Percentiles rank a stretch among this genome's conserved stretches.
phyloP scores from a whole-genome alignment of 2,888 invertebrate genomes.

The Proisotoma minuta region DNA sequence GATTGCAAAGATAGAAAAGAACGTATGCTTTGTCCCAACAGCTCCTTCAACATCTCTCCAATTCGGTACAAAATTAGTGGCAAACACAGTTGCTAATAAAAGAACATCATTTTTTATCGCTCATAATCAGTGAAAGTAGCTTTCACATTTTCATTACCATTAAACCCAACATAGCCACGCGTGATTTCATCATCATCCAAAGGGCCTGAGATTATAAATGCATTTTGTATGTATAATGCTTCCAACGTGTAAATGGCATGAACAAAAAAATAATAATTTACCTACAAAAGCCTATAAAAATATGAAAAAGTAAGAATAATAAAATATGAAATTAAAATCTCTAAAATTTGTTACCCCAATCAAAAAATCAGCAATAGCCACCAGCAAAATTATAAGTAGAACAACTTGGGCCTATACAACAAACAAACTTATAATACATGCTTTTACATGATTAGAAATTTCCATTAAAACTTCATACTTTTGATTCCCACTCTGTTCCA shows the following conservation, averaged over 20 bases:
- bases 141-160: conserved; percentile 58
- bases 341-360: too few relatives aligned
- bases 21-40: conserved; percentile 52
- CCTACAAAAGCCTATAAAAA: conserved; percentile 71
- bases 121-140: neutral
- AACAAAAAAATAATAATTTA: too few relatives aligned
- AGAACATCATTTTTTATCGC: conserved; percentile 1
- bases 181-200: conserved; percentile 63
- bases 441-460: too few relatives aligned
- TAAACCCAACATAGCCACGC: conserved; percentile 84
- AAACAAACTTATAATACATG: conserved; percentile 1
- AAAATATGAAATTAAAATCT: too few relatives aligned
- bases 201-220: conserved; percentile 57
- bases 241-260: neutral
- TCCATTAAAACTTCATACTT: too few relatives aligned
- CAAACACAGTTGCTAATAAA: conserved; percentile 42
- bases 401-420: conserved; percentile 74
- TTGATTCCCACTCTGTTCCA: conserved; percentile 96
- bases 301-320: too few relatives aligned
- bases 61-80: conserved; percentile 46
- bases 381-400: conserved; percentile 71
- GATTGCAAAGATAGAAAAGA: conserved; percentile 58
- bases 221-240: neutral
- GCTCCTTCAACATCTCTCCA: conserved; percentile 41
- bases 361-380: conserved; percentile 82